These are phyloP conservation scores for Cercopithecus neglectus DNA, from an alignment of 2,797 vertebrate genomes.

Conservation along the genomic window DNA sequence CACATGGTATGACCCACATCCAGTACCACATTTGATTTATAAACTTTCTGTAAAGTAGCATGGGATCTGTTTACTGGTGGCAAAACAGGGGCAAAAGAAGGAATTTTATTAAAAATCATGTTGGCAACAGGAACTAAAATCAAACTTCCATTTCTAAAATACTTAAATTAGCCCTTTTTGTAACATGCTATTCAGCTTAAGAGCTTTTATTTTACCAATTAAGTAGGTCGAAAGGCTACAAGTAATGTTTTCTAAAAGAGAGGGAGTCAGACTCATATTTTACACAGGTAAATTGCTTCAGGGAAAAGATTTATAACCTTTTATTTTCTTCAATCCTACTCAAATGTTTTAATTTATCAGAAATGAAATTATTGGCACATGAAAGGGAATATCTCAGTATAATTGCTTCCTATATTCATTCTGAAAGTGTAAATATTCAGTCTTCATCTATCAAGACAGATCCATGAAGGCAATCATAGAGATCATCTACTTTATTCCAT, in stretches of 20 bases:
- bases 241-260: constrained; percentile 40
- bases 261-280: constrained; percentile 23
- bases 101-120: background rate
- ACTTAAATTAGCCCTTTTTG: background rate
- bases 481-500: background rate
- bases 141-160: background rate
- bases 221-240: constrained; percentile 26
- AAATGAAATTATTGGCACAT: background rate
- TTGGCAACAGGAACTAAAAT: background rate
- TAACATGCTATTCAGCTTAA: background rate
- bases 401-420: constrained; percentile 28
- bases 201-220: constrained; percentile 50
- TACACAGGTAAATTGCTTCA: constrained; percentile 33
- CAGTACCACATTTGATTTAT: background rate
- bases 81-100: constrained; percentile 21
- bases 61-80: background rate
- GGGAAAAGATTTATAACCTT: constrained; percentile 50
- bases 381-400: constrained; percentile 8
- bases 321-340: constrained; percentile 39
- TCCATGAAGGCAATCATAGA: background rate
- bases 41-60: background rate
- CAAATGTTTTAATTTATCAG: constrained; percentile 57
- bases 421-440: constrained; percentile 17
- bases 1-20: background rate
- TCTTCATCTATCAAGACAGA: constrained; percentile 19